Conservation (phyloP, 2,888 invertebrate species). For the Rapana venosa region DNA sequence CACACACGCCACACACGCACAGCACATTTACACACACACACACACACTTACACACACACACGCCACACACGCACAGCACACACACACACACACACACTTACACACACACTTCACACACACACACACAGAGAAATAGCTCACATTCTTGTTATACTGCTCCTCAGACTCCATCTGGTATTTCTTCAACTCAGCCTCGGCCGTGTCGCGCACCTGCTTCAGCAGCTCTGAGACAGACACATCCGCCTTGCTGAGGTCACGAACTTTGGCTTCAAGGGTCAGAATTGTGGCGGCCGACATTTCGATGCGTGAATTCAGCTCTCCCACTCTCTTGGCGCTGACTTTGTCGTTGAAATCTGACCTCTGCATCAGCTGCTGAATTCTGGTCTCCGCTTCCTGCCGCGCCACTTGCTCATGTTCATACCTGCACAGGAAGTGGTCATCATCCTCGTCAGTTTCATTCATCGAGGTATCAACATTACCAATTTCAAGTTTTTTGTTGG, state of each 20-base stretch:
- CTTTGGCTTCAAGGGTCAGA: constrained; percentile 63
- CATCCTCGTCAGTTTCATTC: not conserved
- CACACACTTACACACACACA: not conserved
- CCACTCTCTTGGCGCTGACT: constrained; percentile 61
- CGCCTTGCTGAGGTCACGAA: constrained; percentile 60
- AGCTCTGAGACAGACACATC: constrained; percentile 63
- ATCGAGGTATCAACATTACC: no score
- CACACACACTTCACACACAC: not conserved
- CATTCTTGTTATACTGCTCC: constrained; percentile 68
- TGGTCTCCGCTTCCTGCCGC: constrained; percentile 67
- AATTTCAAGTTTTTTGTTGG: no score
- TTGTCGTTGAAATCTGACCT: constrained; percentile 69
- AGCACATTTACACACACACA: not conserved
- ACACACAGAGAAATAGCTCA: constrained; percentile 52
- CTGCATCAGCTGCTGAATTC: constrained; percentile 61
- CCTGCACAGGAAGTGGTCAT: constrained; percentile 54
- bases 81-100: not conserved
- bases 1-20: not conserved
- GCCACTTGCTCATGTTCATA: constrained; percentile 67
- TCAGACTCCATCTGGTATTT: constrained; percentile 67
- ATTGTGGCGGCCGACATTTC: constrained; percentile 65
- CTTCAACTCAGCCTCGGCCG: constrained; percentile 64
- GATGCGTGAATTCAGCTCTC: constrained; percentile 60
- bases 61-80: not conserved
- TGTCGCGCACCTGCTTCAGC: constrained; percentile 66